Base-by-base conservation (phyloP, 1,140 invertebrate species). In the Galendromus occidentalis region DNA sequence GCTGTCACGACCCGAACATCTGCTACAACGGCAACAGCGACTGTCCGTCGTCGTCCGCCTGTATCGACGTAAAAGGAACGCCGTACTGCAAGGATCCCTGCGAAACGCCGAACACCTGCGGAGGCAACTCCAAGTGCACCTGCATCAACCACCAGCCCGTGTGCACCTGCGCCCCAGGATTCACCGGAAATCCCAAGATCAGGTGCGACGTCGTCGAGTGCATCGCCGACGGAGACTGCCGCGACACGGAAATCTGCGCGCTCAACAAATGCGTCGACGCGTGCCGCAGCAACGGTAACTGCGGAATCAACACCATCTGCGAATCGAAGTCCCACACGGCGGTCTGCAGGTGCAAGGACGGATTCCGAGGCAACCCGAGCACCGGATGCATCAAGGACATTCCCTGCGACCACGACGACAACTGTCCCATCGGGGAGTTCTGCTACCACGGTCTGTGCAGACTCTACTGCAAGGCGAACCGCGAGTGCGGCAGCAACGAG, bases 181-280 rank as follows among this genome's bases (percentile, higher is more conserved):
- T 68, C 44, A 71, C 72, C 7, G 75, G 75, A n/a, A 72, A 76
- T 67, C 66, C 71, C 2, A 29, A 64, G 20, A 68, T 66, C 14
- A 41, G 70, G 28, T 71, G 71, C 42, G 66, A 69, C 14, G 68
- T 69, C 66, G 87, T 86, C 41, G 85, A 88, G 72, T 92, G 89
- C 71, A 81, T 84, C 65, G 80, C 82, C 0, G 85, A 91, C 72
- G 76, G 79, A 0, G 86, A 91, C 69, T 91, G 88, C 73, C 85
- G 87, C 0, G 77, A 80, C 14, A 81, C 83, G 41, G 81, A 84
- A 73, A 82, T 86, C 5, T 93, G 89, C 70, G 79, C 87, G 20
- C 81, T 85, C 74, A 81, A 85, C 22, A 84, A 85, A 73, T 92
- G 88, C 71, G 78, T 85, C 25, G 82, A 91, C 76, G 84, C 87